A percentile compares a stretch with the other conserved stretches of the same genome.
phyloP scores from a whole-genome alignment of 1,140 invertebrate genomes.

The Brachionus plicatilis region DNA sequence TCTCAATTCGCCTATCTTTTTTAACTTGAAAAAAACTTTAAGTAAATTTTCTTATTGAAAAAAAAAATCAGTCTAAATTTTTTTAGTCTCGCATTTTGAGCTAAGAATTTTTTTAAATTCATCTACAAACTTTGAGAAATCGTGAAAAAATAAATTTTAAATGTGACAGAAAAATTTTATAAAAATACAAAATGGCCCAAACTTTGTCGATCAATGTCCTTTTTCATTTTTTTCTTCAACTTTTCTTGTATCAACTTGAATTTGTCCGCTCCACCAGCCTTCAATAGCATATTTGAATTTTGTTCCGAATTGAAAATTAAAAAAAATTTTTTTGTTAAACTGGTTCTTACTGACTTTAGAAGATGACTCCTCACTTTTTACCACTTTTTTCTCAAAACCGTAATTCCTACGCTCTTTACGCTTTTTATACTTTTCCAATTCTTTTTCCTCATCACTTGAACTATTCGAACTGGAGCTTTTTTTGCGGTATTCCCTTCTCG shows the following conservation, averaged over 20 bases:
- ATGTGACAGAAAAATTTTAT: background rate
- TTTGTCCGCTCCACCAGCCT: background rate
- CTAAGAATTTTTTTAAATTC: no score
- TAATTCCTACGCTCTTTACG: background rate
- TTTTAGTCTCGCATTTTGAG: no score
- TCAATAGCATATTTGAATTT: background rate
- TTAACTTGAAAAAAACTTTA: background rate
- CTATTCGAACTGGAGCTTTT: background rate
- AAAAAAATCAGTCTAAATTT: no score
- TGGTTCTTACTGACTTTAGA: constrained; percentile 39
- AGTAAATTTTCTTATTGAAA: background rate
- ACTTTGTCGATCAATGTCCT: constrained; percentile 26
- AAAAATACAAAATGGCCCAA: background rate
- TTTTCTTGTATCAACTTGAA: constrained; percentile 14
- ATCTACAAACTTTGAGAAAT: no score
- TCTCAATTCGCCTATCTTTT: constrained; percentile 16
- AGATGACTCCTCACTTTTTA: constrained; percentile 6
- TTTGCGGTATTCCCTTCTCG: background rate
- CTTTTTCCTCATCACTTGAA: constrained; percentile 31
- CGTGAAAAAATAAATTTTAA: background rate
- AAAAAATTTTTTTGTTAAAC: background rate
- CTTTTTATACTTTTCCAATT: constrained; percentile 22
- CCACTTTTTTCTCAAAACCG: background rate
- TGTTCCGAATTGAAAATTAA: background rate
- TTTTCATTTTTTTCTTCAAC: constrained; percentile 35